These are phyloP conservation scores for Drosophila sechellia DNA, from an alignment of 1,140 invertebrate species.

Conservation along the genomic window DNA sequence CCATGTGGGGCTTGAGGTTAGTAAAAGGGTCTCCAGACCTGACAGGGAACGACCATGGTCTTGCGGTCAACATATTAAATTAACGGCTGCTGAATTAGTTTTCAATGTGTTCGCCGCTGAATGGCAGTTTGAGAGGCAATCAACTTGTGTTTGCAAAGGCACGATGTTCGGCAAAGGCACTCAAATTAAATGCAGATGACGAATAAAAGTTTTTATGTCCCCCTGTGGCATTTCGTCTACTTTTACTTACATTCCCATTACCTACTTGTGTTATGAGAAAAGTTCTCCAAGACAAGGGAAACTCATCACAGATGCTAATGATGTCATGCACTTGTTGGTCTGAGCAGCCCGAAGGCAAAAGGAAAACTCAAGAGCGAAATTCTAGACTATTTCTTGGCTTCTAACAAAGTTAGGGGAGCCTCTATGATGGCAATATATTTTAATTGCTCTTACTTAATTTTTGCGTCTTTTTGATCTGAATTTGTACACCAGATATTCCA, in stretches of 20 bases:
- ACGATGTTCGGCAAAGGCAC: constrained; percentile 35
- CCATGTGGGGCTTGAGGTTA: constrained; percentile 36
- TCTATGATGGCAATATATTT: constrained; percentile 39
- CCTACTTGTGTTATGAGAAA: constrained; percentile 43
- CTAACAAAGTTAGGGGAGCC: background rate
- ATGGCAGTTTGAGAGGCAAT: constrained; percentile 44
- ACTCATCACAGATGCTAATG: constrained; percentile 49
- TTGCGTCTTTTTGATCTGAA: background rate
- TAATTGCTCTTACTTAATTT: constrained; percentile 23
- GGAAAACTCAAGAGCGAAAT: background rate
- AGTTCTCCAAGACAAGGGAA: constrained; percentile 37
- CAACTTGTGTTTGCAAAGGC: constrained; percentile 15
- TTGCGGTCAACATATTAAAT: constrained; percentile 52
- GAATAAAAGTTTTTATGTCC: constrained; percentile 53
- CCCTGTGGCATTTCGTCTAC: constrained; percentile 40
- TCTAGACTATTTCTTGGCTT: background rate
- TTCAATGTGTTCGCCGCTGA: constrained; percentile 49
- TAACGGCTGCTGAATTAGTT: constrained; percentile 67
- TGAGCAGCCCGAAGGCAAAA: constrained; percentile 20
- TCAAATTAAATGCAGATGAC: constrained; percentile 54
- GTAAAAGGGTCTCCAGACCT: background rate
- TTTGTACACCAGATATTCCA: background rate
- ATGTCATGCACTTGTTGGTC: constrained; percentile 26
- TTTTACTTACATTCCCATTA: constrained; percentile 26
- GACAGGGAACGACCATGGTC: constrained; percentile 1